phyloP scores from a whole-genome alignment of 92 coral and sea anemone species.

The Bergia sp. region DNA sequence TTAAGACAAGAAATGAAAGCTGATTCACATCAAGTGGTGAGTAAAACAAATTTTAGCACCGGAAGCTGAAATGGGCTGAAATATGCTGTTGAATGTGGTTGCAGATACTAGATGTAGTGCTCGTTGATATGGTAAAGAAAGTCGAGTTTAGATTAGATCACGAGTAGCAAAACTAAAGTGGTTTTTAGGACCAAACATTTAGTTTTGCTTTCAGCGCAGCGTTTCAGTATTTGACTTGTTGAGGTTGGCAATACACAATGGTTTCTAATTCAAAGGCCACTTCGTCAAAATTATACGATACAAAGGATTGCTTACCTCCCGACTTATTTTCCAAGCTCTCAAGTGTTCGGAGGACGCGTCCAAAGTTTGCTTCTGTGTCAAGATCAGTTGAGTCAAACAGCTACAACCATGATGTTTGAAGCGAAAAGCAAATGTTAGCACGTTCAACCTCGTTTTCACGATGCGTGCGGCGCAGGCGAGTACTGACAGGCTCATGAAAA shows the following conservation, averaged over 20 bases:
- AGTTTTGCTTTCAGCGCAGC: constrained; percentile 16
- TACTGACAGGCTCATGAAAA: constrained; percentile 87
- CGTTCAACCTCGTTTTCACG: constrained; percentile 45
- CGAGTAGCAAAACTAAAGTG: too few relatives aligned
- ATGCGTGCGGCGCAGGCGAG: constrained; percentile 50
- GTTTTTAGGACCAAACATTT: background rate
- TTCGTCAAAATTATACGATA: background rate
- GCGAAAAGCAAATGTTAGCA: constrained; percentile 27
- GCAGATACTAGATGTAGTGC: background rate
- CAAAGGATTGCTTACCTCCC: constrained; percentile 59
- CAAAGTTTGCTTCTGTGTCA: constrained; percentile 68
- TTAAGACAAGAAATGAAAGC: background rate
- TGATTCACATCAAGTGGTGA: background rate
- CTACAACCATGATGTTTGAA: constrained; percentile 60
- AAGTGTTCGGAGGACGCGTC: constrained; percentile 72
- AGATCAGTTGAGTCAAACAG: constrained; percentile 68
- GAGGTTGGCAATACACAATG: constrained; percentile 17
- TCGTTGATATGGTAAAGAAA: background rate
- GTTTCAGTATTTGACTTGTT: constrained; percentile 20
- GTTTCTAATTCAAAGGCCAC: constrained; percentile 8
- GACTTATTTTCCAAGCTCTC: constrained; percentile 75
- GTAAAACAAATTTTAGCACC: background rate
- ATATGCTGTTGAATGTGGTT: constrained; percentile 10
- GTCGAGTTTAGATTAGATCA: background rate
- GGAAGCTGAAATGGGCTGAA: constrained; percentile 30